Conservation (phyloP, 1,140 invertebrate species). For the Agrypnia vestita region DNA sequence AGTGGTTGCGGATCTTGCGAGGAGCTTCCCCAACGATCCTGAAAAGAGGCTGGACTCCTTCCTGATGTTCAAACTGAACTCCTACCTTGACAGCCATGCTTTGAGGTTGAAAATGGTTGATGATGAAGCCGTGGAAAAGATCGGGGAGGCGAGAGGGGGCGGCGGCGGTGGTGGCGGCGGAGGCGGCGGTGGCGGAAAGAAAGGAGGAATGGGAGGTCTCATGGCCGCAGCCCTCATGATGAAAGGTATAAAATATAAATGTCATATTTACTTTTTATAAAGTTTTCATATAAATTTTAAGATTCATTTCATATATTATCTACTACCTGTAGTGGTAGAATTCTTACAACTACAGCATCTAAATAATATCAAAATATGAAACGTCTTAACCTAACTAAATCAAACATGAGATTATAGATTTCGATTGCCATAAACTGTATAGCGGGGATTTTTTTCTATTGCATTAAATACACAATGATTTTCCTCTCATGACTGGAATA, state of each 20-base stretch:
- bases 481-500: too few relatives aligned
- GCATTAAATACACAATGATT: too few relatives aligned
- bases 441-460: too few relatives aligned
- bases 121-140: slow-evolving; percentile 75
- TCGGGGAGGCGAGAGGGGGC: slow-evolving; percentile 68
- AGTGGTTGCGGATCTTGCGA: slow-evolving; percentile 80
- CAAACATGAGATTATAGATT: too few relatives aligned
- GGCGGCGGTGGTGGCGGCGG: slow-evolving; percentile 69
- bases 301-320: too few relatives aligned
- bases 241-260: slow-evolving; percentile 72
- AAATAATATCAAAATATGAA: too few relatives aligned
- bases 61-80: slow-evolving; percentile 80
- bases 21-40: slow-evolving; percentile 82
- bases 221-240: slow-evolving; percentile 77
- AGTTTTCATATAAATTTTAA: neutral
- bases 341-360: too few relatives aligned
- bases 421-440: too few relatives aligned
- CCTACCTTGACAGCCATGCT: slow-evolving; percentile 81
- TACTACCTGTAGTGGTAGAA: too few relatives aligned
- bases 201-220: slow-evolving; percentile 74
- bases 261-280: slow-evolving; percentile 30
- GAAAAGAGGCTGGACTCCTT: slow-evolving; percentile 85
- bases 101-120: slow-evolving; percentile 83
- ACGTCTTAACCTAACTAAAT: too few relatives aligned
- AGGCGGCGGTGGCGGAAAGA: slow-evolving; percentile 70